Evolutionary conservation across 2,797 vertebrate species (phyloP), one percentile per base, ranked within the genome.

Genomic region (Bothrops alternatus): DNA sequence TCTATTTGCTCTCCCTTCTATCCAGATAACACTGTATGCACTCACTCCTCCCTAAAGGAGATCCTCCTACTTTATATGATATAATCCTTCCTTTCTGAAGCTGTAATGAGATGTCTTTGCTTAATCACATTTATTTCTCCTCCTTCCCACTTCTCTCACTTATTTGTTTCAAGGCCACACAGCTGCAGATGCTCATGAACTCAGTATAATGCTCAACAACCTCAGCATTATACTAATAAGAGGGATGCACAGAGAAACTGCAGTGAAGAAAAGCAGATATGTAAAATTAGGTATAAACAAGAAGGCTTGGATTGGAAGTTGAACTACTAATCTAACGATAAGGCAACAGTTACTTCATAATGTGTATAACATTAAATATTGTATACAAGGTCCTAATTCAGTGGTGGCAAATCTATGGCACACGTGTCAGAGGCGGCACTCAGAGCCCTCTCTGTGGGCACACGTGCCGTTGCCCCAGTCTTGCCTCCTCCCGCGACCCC

Each of bases 1-100:
- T 97, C 96, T 97, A 96, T 96, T 97, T 97, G 94, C 95, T 96
- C 94, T 97, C 96, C 90, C 78, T 92, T 96, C 95, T 96, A 96
- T 96, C 95, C 96, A 94, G 96, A 97, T 97, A 97, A 97, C 94
- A 95, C 89, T 93, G 93, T 89, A 12, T 93, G 91, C 86, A 95
- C 94, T 94, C 90, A 65, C 50, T 87, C 86, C 69, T 96, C 96
- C 94, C 93, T 93, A 93, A 96, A 96, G 82, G 91, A 96, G 95
- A 95, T 96, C 95, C 93, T 95, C 92, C 92, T 96, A 93, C 95
- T 95, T 95, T 93, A 86, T 95, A 95, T 93, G 88, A 93, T 93
- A 94, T 95, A 95, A 96, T 97, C 94, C 95, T 96, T 91, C 93
- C 92, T 96, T 97, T 96, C 96, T 95, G 93, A 69, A 96, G 94